Base-by-base conservation (phyloP, 2,888 invertebrate species). In the Geophilus truncorum region DNA sequence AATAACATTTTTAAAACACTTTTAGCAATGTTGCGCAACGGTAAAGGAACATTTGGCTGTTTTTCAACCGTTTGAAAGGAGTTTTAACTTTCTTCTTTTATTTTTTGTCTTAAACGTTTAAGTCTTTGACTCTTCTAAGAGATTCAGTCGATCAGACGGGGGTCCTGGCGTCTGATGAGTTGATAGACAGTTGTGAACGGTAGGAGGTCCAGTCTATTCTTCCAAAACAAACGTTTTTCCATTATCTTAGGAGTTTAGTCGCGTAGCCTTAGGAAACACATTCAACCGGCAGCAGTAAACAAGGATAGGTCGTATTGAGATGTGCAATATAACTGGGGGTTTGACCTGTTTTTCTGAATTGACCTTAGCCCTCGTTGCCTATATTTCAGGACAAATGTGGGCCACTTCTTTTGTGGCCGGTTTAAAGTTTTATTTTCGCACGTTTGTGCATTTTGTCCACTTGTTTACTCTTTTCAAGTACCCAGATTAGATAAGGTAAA, bases 331-430 rank as follows among this genome's bases (percentile, higher is more conserved):
- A 70, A 70, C 70, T 70, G 1, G 28, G 70, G 28, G 70, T 70
- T 70, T 70, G 70, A 70, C 70, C 70, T 25, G 70, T 70, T 70
- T 32, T 70, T 12, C 70, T 70, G 70, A 70, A 70, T 25, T 70
- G 70, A 70, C 70, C 70, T 70, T 70, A 70, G 70, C 10, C 28
- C 70, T 70, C 12, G 70, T 70, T 70, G 70, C 70, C 70, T 70
- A 70, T 70, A 70, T 70, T 70, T 70, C 70, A 70, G 70, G 28
- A 70, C 70, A 70, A 70, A 70, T 70, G 70, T 70, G 70, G 23
- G 70, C 70, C 70, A 70, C 70, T 70, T 23, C 70, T 70, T 70
- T 70, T 70, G 25, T 25, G 70, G 70, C 70, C 25, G 28, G 70
- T 70, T 70, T 70, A 70, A 70, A 23, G 70, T 70, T 70, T 25